phyloP scores from a whole-genome alignment of 2,797 vertebrate genomes.

The Chloroceryle amazona region DNA sequence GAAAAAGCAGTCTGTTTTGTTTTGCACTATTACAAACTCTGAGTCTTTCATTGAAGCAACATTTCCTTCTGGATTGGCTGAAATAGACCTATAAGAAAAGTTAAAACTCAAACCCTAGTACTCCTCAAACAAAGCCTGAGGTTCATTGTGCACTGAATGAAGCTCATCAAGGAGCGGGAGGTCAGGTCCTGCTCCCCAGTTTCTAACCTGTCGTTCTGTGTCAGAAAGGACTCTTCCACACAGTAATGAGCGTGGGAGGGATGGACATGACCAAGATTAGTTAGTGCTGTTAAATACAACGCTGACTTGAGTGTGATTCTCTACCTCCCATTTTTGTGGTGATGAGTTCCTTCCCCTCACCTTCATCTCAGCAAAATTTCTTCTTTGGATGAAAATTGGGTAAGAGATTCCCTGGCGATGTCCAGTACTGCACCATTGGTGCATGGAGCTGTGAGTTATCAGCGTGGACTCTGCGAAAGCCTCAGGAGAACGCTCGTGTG shows the following conservation, averaged over 20 bases:
- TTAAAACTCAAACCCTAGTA: not conserved
- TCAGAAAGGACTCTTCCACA: not conserved
- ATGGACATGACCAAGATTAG: not conserved
- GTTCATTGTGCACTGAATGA: not conserved
- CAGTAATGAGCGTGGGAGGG: not conserved
- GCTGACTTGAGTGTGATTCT: not conserved
- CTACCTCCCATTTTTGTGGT: not conserved
- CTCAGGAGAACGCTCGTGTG: rapidly evolving
- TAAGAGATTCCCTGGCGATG: not conserved
- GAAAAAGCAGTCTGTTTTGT: not conserved
- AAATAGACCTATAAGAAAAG: not conserved
- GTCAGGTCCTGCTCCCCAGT: not conserved
- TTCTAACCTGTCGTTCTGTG: not conserved
- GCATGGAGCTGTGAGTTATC: not conserved
- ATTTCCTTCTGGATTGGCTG: not conserved
- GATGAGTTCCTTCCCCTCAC: not conserved
- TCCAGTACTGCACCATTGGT: rapidly evolving
- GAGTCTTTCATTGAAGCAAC: not conserved
- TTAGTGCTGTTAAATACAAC: not conserved
- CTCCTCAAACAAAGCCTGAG: not conserved
- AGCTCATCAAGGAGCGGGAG: not conserved
- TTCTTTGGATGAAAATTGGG: not conserved
- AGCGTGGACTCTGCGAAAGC: not conserved
- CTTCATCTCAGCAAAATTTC: not conserved
- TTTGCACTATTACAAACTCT: not conserved